phyloP scores from a whole-genome alignment of 2,113 vertebrate species.

The Gobio gobio region DNA sequence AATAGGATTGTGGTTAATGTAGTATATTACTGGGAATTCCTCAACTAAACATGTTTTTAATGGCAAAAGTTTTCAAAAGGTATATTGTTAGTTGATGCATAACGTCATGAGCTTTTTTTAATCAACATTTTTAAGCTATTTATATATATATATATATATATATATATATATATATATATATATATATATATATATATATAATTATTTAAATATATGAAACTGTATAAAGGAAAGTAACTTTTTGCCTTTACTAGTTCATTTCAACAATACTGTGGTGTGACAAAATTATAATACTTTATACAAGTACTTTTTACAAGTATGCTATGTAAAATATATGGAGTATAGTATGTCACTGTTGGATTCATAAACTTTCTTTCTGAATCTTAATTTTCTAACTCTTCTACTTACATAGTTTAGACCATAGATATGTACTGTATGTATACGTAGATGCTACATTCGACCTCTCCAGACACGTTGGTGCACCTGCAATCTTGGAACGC shows the following conservation, averaged over 20 bases:
- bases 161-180: too few species aligned
- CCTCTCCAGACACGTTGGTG: too few species aligned
- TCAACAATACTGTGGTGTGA: background rate
- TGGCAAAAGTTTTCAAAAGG: background rate
- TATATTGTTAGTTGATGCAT: background rate
- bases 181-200: background rate
- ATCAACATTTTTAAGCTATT: background rate
- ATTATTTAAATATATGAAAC: background rate
- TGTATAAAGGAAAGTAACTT: background rate
- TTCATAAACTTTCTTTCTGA: too few species aligned
- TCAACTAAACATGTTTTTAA: background rate
- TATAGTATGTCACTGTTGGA: background rate
- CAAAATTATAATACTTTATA: background rate
- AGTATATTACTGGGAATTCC: too few species aligned
- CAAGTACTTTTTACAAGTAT: background rate
- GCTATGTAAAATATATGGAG: background rate
- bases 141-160: too few species aligned
- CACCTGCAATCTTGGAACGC: too few species aligned
- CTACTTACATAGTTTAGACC: background rate
- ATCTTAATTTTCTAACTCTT: too few species aligned
- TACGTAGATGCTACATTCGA: too few species aligned
- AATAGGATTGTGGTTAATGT: too few species aligned
- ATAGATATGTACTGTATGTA: too few species aligned
- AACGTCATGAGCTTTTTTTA: background rate
- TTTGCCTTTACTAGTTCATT: background rate